Evolutionary conservation across 2,797 vertebrate species (phyloP), one percentile per base, ranked within the genome.

Genomic region (Scolopax rusticola): DNA sequence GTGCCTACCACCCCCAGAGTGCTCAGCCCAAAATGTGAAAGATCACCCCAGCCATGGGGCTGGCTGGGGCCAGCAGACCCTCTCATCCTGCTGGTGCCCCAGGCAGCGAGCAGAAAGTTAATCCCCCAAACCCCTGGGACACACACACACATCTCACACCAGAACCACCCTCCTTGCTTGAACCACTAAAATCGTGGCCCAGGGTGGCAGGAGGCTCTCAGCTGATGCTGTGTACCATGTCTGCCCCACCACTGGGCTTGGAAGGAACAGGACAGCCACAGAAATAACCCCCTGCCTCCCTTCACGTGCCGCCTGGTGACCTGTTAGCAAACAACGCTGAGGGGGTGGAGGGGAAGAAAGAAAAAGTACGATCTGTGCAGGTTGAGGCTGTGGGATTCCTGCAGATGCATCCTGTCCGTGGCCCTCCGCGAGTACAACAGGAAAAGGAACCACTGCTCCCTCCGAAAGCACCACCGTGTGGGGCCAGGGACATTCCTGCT

Each of bases 401-500:
- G 98, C 98, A 98, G 98, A 98, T 98, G 98, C 84, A 98, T 98
- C 98, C 98, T 98, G 98, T 98, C 96, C 59, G 13, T 48, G 77
- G 95, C 89, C 88, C 93, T 97, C 95, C 45, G 69, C 92, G 64
- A 98, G 95, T 97, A 97, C 95, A 98, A 98, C 98, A 98, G 98
- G 98, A 98, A 98, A 98, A 98, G 97, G 96, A 98, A 97, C 97
- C 94, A 96, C 60, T 86, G 87, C 61, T 96, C 92, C 53, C 96
- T 94, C 84, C 23, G 38, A 96, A 95, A 95, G 91, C 43, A 48
- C 60, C 3, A 0, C 0, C 2, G 69, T 0, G 3, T 0, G 0
- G 84, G 87, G 75, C 64, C 73, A 75, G 90, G 96, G 93, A 90
- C 11, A 2, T 54, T 91, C 75, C 64, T 1, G 79, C 48, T 65